A percentile compares a stretch with the other conserved stretches of the same genome.
Conservation (phyloP, 2,888 invertebrate species). For the Oasisia sp. region DNA sequence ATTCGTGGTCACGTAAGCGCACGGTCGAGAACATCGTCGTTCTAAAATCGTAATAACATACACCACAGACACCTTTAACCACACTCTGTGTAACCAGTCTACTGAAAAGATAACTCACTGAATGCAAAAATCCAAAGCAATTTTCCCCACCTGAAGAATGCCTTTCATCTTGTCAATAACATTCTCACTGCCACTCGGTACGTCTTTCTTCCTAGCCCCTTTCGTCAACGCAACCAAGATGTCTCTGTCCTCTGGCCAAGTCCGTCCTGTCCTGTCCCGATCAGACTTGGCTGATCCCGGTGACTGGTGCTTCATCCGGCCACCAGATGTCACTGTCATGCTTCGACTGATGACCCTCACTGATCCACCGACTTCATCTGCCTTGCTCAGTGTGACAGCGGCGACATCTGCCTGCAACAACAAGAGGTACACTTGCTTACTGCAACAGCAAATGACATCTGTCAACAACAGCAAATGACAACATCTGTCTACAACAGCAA, state of each 20-base stretch:
- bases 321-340: not conserved
- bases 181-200: not conserved
- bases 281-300: not conserved
- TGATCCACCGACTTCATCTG: conserved; percentile 44
- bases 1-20: no score
- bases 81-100: not conserved
- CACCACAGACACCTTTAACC: not conserved
- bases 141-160: conserved; percentile 31
- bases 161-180: conserved; percentile 30
- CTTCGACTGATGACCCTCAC: conserved; percentile 29
- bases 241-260: not conserved
- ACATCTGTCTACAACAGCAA: no score
- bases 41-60: not conserved
- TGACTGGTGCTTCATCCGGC: not conserved
- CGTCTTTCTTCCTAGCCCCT: not conserved
- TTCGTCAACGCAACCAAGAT: not conserved
- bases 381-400: conserved; percentile 44
- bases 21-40: no score
- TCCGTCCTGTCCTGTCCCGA: not conserved
- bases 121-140: not conserved
- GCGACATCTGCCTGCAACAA: conserved; percentile 45
- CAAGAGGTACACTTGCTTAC: not conserved
- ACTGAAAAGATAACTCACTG: not conserved
- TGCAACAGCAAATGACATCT: not conserved
- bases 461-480: not conserved